phyloP scores from a whole-genome alignment of 2,113 vertebrate species.

The Isurus oxyrinchus region DNA sequence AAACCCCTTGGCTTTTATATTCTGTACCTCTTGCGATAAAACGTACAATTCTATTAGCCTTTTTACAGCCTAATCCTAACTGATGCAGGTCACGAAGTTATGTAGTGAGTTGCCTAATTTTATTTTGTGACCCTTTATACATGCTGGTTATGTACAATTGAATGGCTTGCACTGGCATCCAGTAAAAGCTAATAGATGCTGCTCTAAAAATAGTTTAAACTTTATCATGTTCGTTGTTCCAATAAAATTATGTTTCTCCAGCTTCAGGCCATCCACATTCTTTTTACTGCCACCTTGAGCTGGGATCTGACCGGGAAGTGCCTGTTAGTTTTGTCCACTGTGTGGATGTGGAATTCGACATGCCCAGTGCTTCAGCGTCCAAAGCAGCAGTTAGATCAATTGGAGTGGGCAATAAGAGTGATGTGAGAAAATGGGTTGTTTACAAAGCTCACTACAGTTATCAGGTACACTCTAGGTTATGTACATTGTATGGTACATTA shows the following conservation, averaged over 20 bases:
- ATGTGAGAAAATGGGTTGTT: conserved; percentile 78
- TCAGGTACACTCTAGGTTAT: conserved; percentile 58
- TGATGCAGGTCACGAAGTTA: background rate
- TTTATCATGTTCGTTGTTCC: background rate
- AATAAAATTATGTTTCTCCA: conserved; percentile 41
- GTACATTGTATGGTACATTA: background rate
- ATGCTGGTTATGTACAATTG: background rate
- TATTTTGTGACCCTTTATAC: background rate
- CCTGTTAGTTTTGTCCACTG: conserved; percentile 64
- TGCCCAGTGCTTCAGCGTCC: conserved; percentile 75
- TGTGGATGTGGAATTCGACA: conserved; percentile 76
- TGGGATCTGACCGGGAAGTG: conserved; percentile 80
- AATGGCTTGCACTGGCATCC: background rate
- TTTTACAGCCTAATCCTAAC: background rate
- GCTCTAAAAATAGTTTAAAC: background rate
- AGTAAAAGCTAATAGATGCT: background rate
- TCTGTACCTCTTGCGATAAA: background rate
- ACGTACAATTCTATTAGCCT: background rate
- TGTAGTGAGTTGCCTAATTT: background rate
- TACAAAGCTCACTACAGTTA: conserved; percentile 80
- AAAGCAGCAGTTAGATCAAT: conserved; percentile 70
- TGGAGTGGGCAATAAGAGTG: conserved; percentile 64
- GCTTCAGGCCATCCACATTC: conserved; percentile 78
- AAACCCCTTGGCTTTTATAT: background rate
- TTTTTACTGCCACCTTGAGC: conserved; percentile 81